Percentiles rank a stretch among this genome's conserved stretches.
These are phyloP conservation scores for Petaurus breviceps DNA, from an alignment of 2,113 vertebrate genomes.

Conservation along the genomic window DNA sequence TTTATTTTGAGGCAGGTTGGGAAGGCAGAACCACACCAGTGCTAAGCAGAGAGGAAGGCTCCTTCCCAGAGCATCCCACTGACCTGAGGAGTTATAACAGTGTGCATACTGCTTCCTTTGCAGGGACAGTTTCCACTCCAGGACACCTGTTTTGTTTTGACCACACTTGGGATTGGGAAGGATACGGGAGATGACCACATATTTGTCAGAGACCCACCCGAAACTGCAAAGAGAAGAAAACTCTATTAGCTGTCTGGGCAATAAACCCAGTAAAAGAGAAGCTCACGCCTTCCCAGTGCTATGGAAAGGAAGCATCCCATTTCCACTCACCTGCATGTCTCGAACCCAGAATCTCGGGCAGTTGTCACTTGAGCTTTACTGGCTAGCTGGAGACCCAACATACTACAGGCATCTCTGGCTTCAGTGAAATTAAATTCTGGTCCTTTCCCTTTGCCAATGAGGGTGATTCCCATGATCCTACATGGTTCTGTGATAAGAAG, in stretches of 20 bases:
- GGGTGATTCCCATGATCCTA: conserved; percentile 86
- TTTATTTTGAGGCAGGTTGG: conserved; percentile 5
- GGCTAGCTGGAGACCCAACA: conserved; percentile 85
- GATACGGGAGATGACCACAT: conserved; percentile 88
- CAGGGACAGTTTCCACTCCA: conserved; percentile 78
- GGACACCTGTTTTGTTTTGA: conserved; percentile 83
- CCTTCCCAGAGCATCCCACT: conserved; percentile 35
- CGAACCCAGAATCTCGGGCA: conserved; percentile 86
- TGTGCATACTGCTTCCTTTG: conserved; percentile 81
- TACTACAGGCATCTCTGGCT: conserved; percentile 84
- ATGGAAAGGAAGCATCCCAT: background rate
- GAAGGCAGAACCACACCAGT: background rate
- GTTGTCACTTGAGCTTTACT: conserved; percentile 84
- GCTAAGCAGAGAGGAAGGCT: background rate
- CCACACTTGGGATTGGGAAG: conserved; percentile 87
- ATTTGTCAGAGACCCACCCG: conserved; percentile 91
- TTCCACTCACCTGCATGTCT: conserved; percentile 91
- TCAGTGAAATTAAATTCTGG: conserved; percentile 84
- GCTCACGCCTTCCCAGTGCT: background rate
- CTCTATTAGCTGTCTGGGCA: conserved; percentile 26
- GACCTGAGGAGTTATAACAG: conserved; percentile 93
- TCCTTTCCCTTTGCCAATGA: conserved; percentile 73
- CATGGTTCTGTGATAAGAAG: conserved; percentile 66
- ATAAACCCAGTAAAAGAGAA: background rate
- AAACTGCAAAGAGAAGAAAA: conserved; percentile 84